These are phyloP conservation scores for Oncorhynchus mykiss DNA, from an alignment of 2,113 vertebrate species.

Conservation along the genomic window DNA sequence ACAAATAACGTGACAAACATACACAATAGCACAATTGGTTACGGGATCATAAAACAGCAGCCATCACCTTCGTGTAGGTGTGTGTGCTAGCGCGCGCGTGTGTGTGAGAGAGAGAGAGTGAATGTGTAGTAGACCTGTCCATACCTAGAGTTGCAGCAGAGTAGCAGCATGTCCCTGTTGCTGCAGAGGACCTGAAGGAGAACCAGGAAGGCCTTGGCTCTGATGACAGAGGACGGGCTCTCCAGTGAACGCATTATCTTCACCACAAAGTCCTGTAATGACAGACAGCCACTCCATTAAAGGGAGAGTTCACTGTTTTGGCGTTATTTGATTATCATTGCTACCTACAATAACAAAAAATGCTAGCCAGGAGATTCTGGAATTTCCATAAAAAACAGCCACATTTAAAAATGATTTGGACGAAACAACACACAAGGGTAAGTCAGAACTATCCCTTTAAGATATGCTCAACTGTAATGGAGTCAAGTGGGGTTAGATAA, in stretches of 20 bases:
- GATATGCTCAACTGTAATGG: neutral
- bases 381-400: too few relatives aligned
- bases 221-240: constrained; percentile 82
- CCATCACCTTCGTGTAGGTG: too few relatives aligned
- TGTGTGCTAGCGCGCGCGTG: constrained; percentile 34
- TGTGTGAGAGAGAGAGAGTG: constrained; percentile 11
- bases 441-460: too few relatives aligned
- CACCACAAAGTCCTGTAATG: constrained; percentile 84
- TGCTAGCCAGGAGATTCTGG: too few relatives aligned
- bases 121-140: neutral
- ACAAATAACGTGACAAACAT: too few relatives aligned
- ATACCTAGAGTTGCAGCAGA: constrained; percentile 77
- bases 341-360: too few relatives aligned
- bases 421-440: too few relatives aligned
- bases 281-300: neutral
- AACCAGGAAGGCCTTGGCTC: constrained; percentile 88
- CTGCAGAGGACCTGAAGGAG: constrained; percentile 79
- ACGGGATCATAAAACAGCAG: too few relatives aligned
- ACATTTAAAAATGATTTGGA: too few relatives aligned
- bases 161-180: constrained; percentile 81
- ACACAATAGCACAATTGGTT: too few relatives aligned
- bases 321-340: too few relatives aligned
- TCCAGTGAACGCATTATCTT: constrained; percentile 82
- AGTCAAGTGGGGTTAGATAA: neutral
- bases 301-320: neutral